Evolutionary conservation across 2,888 invertebrate species (phyloP), one percentile per base, ranked within the genome.

Genomic region (Leptinotarsa juncta): DNA sequence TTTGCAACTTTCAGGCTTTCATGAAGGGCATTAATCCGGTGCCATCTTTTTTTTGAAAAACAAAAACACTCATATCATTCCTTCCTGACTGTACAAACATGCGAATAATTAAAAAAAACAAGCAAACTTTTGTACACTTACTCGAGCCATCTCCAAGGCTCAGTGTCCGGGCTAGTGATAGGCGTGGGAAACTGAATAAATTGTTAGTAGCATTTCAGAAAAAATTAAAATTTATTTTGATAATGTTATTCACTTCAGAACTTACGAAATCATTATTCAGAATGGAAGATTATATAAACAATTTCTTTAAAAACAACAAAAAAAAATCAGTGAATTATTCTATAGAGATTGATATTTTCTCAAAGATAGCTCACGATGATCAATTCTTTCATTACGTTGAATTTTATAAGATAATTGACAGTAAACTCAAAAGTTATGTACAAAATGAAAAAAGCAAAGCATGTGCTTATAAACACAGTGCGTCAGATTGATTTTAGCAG

Each of bases 121-220:
- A 70, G 50, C 74, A 60, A 55, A 74, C 48, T 42, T 71, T 72
- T 72, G 49, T 77, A 74, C 74, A 94, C 93, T 93, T 94, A 94
- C 93, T 93, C 93, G 92, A 95, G 93, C 95, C 95, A 95, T 90
- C 94, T 95, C 95, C 95, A 95, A 88, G 95, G 94, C 92, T 95
- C 95, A 89, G 93, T 93, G 90, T 95, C 95, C 91, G 95, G 95
- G 89, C 94, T 94, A 90, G 94, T 94, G 91, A 93, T 93, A 88
- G 95, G 95, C 91, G 95, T 95, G 88, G 94, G 94, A 90, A 94
- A 94, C 95, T 95, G 93, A 89, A 90, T 89, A 90, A 84, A 82
- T 75, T 74, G 66, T 79, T 79, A 81, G 81, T 81, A 81, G 81
- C 78, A 62, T 32, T n/a, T 32, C 57, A 62, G 18, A 62, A 16